These are phyloP conservation scores for Leptonema lineaticorne DNA, from an alignment of 1,140 invertebrate genomes.

Conservation along the genomic window DNA sequence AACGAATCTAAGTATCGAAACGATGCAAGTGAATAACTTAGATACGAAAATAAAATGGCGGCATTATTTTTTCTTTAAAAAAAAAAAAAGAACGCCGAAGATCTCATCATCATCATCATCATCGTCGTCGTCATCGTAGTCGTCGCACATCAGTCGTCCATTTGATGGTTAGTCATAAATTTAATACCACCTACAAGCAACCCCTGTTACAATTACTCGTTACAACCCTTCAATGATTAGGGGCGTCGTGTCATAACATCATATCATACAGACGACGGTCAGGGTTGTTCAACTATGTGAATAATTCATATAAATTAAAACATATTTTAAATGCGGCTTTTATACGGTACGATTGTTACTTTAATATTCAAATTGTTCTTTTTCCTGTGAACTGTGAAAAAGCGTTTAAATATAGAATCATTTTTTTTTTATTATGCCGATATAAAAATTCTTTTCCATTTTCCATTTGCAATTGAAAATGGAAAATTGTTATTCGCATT, in stretches of 20 bases:
- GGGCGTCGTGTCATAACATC: constrained; percentile 35
- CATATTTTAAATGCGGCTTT: too few species aligned
- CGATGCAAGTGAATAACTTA: constrained; percentile 24
- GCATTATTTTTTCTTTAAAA: too few species aligned
- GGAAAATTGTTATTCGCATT: too few species aligned
- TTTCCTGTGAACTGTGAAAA: too few species aligned
- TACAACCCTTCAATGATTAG: constrained; percentile 39
- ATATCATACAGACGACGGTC: constrained; percentile 9
- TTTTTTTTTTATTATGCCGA: too few species aligned
- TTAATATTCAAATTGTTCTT: too few species aligned
- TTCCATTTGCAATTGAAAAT: too few species aligned
- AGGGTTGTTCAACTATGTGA: not conserved
- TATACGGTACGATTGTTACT: too few species aligned
- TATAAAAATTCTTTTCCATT: too few species aligned
- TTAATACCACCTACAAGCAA: constrained; percentile 19
- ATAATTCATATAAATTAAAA: not conserved
- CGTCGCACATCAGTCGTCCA: constrained; percentile 28
- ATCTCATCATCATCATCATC: too few species aligned
- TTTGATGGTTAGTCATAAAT: constrained; percentile 38
- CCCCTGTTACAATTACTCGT: constrained; percentile 27
- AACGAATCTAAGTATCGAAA: not conserved
- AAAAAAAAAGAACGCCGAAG: not conserved
- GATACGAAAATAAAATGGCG: constrained; percentile 23
- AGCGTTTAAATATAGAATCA: too few species aligned
- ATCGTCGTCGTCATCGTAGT: too few species aligned